These are phyloP conservation scores for Opisthograptis luteolata DNA, from an alignment of 2,888 invertebrate genomes.

Conservation along the genomic window DNA sequence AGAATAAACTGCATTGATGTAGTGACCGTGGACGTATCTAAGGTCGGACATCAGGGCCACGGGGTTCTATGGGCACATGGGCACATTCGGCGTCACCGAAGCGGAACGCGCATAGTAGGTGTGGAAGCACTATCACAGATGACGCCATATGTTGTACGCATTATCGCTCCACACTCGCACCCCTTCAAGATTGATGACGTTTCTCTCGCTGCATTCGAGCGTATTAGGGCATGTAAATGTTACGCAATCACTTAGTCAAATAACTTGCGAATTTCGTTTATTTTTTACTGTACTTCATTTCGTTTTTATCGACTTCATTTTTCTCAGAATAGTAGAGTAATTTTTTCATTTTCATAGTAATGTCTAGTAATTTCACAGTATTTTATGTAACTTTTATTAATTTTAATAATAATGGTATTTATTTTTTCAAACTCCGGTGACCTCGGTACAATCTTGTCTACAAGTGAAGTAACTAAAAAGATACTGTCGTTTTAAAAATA, in stretches of 20 bases:
- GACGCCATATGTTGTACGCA: slow-evolving; percentile 79
- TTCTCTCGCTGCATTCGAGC: slow-evolving; percentile 69
- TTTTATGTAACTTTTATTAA: too few species aligned
- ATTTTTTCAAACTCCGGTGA: too few species aligned
- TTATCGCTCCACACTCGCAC: slow-evolving; percentile 63
- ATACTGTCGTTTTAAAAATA: too few species aligned
- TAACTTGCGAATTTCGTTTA: slow-evolving; percentile 64
- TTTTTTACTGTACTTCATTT: slow-evolving; percentile 15
- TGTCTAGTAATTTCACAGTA: too few species aligned
- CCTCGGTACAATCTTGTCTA: too few species aligned
- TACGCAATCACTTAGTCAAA: slow-evolving; percentile 78
- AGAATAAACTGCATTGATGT: slow-evolving; percentile 32
- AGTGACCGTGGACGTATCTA: slow-evolving; percentile 47
- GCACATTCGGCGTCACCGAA: slow-evolving; percentile 60
- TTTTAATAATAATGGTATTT: too few species aligned
- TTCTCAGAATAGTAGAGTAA: too few species aligned
- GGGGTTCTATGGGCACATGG: slow-evolving; percentile 30
- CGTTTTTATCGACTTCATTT: too few species aligned
- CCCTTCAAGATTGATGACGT: slow-evolving; percentile 80
- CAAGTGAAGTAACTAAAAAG: too few species aligned
- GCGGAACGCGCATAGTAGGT: slow-evolving; percentile 58
- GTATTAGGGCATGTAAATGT: slow-evolving; percentile 82
- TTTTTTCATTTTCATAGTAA: too few species aligned
- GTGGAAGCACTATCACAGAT: slow-evolving; percentile 50
- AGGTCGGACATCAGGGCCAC: slow-evolving; percentile 58